Conservation (phyloP, 1,140 invertebrate species). For the Daktulosphaira vitifoliae region DNA sequence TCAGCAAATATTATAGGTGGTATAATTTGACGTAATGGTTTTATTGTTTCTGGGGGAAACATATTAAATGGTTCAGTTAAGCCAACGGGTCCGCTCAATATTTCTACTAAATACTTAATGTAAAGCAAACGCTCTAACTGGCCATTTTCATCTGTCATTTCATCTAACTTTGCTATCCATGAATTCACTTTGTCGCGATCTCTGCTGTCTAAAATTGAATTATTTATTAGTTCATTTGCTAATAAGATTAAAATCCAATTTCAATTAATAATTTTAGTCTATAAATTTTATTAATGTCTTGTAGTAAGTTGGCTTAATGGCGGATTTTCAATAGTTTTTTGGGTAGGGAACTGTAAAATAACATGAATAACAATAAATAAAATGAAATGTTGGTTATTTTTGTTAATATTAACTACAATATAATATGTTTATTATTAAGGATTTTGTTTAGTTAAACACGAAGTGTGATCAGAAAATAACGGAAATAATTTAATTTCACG, state of each 20-base stretch:
- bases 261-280: background rate
- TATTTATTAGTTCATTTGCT: too few relatives aligned
- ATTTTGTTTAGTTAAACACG: too few relatives aligned
- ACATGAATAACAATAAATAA: too few relatives aligned
- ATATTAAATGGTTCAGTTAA: conserved; percentile 7
- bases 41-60: background rate
- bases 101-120: background rate
- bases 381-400: too few relatives aligned
- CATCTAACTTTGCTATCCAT: background rate
- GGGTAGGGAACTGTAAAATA: too few relatives aligned
- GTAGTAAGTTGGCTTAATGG: background rate
- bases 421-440: too few relatives aligned
- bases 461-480: too few relatives aligned
- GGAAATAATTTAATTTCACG: too few relatives aligned
- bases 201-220: background rate
- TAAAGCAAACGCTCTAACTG: background rate
- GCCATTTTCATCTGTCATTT: background rate
- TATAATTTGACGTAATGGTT: background rate
- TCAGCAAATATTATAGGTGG: background rate
- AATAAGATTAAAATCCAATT: too few relatives aligned
- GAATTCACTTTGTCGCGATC: background rate
- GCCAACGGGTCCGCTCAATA: background rate
- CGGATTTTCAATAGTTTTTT: too few relatives aligned
- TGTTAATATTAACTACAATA: too few relatives aligned
- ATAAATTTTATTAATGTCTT: background rate